Conservation (phyloP, 2,113 vertebrate genomes). For the Pardalotus punctatus region DNA sequence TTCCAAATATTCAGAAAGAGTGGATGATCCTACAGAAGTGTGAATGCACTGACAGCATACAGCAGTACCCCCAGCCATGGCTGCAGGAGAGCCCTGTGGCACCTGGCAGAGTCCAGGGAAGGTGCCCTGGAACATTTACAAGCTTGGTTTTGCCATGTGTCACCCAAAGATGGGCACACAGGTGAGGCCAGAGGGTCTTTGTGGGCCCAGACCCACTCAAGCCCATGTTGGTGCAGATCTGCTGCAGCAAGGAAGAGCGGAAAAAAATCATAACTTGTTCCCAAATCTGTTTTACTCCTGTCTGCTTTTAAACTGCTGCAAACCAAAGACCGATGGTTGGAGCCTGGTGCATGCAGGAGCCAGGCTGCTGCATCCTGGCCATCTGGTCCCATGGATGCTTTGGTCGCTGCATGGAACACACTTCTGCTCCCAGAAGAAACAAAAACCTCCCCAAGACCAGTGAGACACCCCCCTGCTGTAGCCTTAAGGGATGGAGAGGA, state of each 20-base stretch:
- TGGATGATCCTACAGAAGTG: background rate
- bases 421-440: background rate
- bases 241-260: background rate
- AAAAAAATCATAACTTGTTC: background rate
- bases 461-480: background rate
- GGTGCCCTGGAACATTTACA: background rate
- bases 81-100: background rate
- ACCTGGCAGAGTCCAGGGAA: background rate
- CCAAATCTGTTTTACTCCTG: background rate
- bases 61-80: accelerated
- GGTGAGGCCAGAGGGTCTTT: background rate
- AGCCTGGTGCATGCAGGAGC: background rate
- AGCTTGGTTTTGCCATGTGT: background rate
- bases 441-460: background rate
- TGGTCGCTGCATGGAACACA: background rate
- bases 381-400: background rate
- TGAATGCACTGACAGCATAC: background rate
- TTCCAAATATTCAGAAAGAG: background rate
- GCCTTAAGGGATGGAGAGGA: background rate
- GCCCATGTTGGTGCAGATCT: background rate
- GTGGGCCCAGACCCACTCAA: background rate
- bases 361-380: background rate
- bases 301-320: background rate
- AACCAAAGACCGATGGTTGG: background rate
- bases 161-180: accelerated